Percentiles rank a stretch among this genome's conserved stretches.
phyloP scores from a whole-genome alignment of 2,888 invertebrate genomes.

The Anorthoa munda region DNA sequence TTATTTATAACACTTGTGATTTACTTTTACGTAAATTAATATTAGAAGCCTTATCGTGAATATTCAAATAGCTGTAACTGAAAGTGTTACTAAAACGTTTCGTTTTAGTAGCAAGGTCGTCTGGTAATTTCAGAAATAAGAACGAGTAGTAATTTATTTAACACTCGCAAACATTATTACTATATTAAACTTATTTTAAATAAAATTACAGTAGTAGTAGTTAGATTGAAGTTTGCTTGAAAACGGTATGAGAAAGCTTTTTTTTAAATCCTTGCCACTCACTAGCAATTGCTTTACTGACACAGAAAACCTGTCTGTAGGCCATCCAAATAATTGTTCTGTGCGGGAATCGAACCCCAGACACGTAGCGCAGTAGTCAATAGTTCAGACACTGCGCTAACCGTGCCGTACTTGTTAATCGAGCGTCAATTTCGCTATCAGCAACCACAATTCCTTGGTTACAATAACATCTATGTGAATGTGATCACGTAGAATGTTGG shows the following conservation, averaged over 20 bases:
- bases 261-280: no score
- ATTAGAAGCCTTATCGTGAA: slow-evolving; percentile 16
- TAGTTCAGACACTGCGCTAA: no score
- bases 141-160: slow-evolving; percentile 22
- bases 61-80: slow-evolving; percentile 8
- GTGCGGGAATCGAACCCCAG: no score
- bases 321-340: no score
- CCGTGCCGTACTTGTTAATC: no score
- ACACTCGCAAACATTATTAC: slow-evolving; percentile 10
- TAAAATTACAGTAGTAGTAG: no score
- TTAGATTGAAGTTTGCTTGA: not conserved
- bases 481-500: not conserved
- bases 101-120: slow-evolving; percentile 24
- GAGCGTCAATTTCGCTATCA: not conserved
- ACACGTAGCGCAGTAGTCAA: no score
- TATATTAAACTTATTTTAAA: not conserved
- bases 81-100: slow-evolving; percentile 9
- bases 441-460: not conserved
- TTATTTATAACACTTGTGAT: slow-evolving; percentile 2
- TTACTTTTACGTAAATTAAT: slow-evolving; percentile 14
- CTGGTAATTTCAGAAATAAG: slow-evolving; percentile 15
- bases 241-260: no score
- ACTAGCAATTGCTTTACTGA: no score
- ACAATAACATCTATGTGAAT: not conserved
- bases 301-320: no score